Evolutionary conservation across 2,888 invertebrate species (phyloP).

Genomic region (Strigamia crassipes): DNA sequence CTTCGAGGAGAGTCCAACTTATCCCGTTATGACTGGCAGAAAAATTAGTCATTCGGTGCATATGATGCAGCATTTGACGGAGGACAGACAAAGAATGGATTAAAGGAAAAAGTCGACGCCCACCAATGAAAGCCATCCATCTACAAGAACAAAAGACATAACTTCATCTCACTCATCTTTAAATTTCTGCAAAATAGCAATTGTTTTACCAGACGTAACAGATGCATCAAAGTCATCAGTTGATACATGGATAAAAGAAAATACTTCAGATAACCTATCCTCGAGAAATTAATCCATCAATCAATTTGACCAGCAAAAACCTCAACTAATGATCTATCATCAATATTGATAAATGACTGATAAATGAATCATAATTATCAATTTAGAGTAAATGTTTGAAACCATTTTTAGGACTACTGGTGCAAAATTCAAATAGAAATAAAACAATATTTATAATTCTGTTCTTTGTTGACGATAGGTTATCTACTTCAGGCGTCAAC

Average conservation of each 20-base stretch:
- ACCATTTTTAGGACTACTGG: background rate
- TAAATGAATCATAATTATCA: background rate
- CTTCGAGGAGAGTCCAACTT: background rate
- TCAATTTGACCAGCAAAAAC: background rate
- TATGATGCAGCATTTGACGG: background rate
- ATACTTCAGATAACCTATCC: background rate
- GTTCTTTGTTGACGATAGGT: constrained; percentile 24
- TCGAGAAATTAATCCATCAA: background rate
- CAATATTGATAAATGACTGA: background rate
- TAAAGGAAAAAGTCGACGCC: background rate
- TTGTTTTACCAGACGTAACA: background rate
- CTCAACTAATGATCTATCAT: background rate
- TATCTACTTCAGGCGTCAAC: constrained; percentile 44
- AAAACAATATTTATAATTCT: background rate
- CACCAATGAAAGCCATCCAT: background rate
- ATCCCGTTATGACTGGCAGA: background rate
- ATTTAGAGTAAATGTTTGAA: background rate
- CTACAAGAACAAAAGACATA: background rate
- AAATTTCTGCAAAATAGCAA: background rate
- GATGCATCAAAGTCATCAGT: background rate
- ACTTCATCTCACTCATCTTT: background rate
- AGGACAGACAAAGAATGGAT: background rate
- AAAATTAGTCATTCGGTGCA: background rate
- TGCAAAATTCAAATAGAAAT: background rate
- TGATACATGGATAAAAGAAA: background rate